phyloP scores from a whole-genome alignment of 2,888 invertebrate genomes.

The Eupithecia subfuscata region DNA sequence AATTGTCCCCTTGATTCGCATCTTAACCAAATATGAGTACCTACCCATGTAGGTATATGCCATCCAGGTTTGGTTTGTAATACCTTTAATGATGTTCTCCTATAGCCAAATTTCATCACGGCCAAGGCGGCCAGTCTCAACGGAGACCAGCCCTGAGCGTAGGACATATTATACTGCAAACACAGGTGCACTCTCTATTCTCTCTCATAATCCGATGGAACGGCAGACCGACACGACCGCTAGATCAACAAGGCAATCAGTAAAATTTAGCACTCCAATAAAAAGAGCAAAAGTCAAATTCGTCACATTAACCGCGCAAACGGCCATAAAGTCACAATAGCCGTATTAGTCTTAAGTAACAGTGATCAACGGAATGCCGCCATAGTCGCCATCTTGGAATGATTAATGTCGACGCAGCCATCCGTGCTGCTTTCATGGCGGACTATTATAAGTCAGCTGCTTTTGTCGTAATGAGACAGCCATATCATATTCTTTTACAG shows the following conservation, averaged over 20 bases:
- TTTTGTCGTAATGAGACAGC: conserved; percentile 16
- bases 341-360: conserved; percentile 44
- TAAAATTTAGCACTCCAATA: neutral
- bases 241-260: too few species aligned
- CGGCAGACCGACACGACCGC: too few species aligned
- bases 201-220: too few species aligned
- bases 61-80: neutral
- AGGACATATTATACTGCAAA: too few species aligned
- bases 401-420: conserved; percentile 52
- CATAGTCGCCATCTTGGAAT: conserved; percentile 43
- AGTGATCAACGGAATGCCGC: conserved; percentile 38
- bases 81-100: too few species aligned
- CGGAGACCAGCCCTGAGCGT: too few species aligned
- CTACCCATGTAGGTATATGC: neutral
- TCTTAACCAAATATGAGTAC: neutral
- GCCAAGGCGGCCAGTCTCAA: too few species aligned
- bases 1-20: neutral
- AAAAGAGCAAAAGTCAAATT: conserved; percentile 10
- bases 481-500: neutral
- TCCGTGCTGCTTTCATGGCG: conserved; percentile 49
- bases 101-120: too few species aligned
- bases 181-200: too few species aligned
- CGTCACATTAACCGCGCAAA: conserved; percentile 21
- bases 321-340: conserved; percentile 41
- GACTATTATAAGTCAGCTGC: conserved; percentile 27